Base-by-base conservation (phyloP, 2,113 vertebrate genomes). In the Amblyornis subalaris region DNA sequence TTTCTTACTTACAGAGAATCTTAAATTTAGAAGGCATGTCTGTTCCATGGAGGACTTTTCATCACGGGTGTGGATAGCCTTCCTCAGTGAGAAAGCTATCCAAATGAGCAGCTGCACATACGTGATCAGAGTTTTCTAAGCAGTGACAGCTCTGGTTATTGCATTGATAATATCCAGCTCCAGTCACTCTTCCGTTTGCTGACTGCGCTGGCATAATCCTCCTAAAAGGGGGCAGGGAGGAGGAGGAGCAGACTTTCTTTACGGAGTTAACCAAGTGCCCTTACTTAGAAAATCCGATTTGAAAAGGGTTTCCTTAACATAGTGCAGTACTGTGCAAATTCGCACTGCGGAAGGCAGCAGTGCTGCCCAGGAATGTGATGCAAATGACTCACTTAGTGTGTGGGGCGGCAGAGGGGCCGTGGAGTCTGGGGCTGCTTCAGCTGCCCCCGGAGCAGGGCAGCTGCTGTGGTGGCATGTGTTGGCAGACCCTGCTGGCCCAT, bases 61-160 rank as follows among this genome's bases (percentile, higher is more conserved):
- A 69, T 76, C 29, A 36, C 35, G 80, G 65, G 33, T 80, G 69
- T 67, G 73, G 69, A 54, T 19, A 79, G 67, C n/a, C 60, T 79
- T 38, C 23, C 61, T 50, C 7, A 31, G 25, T 6, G 31, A 44
- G 42, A 88, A 75, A 70, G 33, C 44, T 36, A 45, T 67, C 54
- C 79, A 73, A 74, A 70, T 36, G 50, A 93, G 45, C 90, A 96
- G 85, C 85, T 93, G 88, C 62, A 61, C 48, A 28, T 65, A 79
- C 25, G 75, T 88, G 66, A 88, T 85, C 36, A 53, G 5, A 22
- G 31, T 55, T 85, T 85, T 90, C 78, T 48, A 67, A 65, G 85
- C 70, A 72, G 74, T 44, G 57, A 80, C 53, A 89, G 81, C 58
- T 48, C 40, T 65, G 40, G 57, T 73, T 71, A 23, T 51, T 67